These are phyloP conservation scores for Stegophylla sp. DNA, from an alignment of 2,888 invertebrate genomes.

Conservation along the genomic window DNA sequence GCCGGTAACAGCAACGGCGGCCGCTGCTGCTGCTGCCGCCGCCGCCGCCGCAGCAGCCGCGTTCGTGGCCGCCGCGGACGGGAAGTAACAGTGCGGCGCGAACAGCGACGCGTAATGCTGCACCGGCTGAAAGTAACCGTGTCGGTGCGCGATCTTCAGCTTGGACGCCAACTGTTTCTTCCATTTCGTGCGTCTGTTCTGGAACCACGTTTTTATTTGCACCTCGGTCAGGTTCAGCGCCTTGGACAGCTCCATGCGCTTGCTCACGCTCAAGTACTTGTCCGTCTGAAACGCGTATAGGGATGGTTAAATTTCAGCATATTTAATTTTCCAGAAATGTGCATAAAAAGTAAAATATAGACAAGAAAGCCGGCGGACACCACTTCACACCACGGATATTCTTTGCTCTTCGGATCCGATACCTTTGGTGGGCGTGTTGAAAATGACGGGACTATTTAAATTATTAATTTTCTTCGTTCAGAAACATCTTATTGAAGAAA, in stretches of 20 bases:
- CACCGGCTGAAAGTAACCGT: constrained; percentile 56
- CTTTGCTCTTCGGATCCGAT: no score
- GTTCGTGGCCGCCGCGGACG: background rate
- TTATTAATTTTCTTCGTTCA: no score
- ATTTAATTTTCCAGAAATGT: no score
- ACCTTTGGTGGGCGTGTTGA: no score
- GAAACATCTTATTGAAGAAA: no score
- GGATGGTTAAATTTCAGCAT: no score
- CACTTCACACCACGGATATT: no score
- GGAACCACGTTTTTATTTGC: constrained; percentile 97
- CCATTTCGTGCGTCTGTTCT: constrained; percentile 95
- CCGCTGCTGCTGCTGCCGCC: background rate
- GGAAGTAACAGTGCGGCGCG: constrained; percentile 57
- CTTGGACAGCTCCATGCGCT: constrained; percentile 91
- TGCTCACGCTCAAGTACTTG: constrained; percentile 94
- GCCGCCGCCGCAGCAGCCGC: background rate
- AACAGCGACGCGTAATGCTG: constrained; percentile 60
- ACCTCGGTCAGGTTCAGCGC: constrained; percentile 88
- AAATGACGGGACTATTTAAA: no score
- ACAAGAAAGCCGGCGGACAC: no score
- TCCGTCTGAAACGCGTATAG: constrained; percentile 71
- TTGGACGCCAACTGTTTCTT: constrained; percentile 86
- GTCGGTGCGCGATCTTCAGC: constrained; percentile 60
- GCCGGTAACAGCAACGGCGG: background rate
- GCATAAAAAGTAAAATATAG: no score